A percentile compares a stretch with the other conserved stretches of the same genome.
Evolutionary conservation across 2,888 invertebrate genomes (phyloP).

Genomic region (Drosophila atroscutellata): DNA sequence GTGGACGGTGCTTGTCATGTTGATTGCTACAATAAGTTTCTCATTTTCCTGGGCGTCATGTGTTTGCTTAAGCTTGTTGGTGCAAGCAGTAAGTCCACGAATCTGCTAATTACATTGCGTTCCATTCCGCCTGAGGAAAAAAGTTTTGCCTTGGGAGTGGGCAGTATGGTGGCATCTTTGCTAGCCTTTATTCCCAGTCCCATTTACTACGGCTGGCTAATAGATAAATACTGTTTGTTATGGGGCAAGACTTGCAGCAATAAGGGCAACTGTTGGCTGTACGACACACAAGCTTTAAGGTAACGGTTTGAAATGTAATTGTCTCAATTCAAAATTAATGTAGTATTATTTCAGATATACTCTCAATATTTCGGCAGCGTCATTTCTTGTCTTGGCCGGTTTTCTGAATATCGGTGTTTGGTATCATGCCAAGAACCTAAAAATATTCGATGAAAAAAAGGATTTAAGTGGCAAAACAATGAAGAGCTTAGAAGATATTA

Average conservation of each 20-base stretch:
- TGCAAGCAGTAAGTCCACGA: constrained; percentile 87
- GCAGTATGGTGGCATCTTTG: constrained; percentile 88
- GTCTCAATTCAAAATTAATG: background rate
- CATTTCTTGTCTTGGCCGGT: constrained; percentile 87
- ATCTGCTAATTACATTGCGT: constrained; percentile 87
- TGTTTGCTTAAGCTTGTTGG: constrained; percentile 87
- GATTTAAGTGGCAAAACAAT: constrained; percentile 2
- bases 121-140: constrained; percentile 90
- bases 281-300: constrained; percentile 87
- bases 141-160: constrained; percentile 89
- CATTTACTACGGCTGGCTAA: constrained; percentile 89
- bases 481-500: constrained; percentile 21
- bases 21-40: constrained; percentile 86
- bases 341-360: constrained; percentile 82
- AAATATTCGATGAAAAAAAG: constrained; percentile 88
- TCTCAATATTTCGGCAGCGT: constrained; percentile 88
- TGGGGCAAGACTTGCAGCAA: constrained; percentile 90
- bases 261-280: constrained; percentile 90
- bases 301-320: constrained; percentile 21
- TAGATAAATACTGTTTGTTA: constrained; percentile 87
- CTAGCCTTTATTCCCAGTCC: constrained; percentile 90
- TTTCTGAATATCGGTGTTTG: constrained; percentile 88
- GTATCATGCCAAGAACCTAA: constrained; percentile 88
- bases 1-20: constrained; percentile 86
- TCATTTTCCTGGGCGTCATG: constrained; percentile 86